Conservation (phyloP, 2,113 vertebrate species). For the Archocentrus centrarchus region DNA sequence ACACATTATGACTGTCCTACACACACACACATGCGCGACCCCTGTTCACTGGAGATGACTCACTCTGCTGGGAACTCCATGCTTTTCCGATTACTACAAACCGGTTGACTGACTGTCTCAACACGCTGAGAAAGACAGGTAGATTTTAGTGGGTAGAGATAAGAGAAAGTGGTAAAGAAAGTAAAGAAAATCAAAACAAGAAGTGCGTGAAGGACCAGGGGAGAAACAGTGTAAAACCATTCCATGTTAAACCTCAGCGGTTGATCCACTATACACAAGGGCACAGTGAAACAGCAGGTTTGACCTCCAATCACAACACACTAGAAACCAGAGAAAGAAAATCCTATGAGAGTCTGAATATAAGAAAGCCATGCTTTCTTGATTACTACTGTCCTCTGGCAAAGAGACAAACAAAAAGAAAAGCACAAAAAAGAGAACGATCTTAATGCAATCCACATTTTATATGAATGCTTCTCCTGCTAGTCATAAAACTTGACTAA, state of each 20-base stretch:
- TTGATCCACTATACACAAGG: neutral
- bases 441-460: slow-evolving; percentile 9
- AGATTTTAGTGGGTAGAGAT: neutral
- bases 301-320: slow-evolving; percentile 30
- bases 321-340: slow-evolving; percentile 20
- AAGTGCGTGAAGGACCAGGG: neutral
- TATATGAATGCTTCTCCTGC: neutral
- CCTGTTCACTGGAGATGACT: slow-evolving; percentile 61
- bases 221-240: neutral
- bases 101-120: slow-evolving; percentile 41
- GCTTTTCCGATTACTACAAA: slow-evolving; percentile 67
- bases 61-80: slow-evolving; percentile 78
- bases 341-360: neutral
- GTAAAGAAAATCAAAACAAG: neutral
- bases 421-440: neutral
- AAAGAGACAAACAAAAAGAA: slow-evolving; percentile 6
- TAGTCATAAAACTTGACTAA: neutral
- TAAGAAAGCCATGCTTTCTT: slow-evolving; percentile 36
- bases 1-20: slow-evolving; percentile 14
- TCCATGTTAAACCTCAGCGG: neutral
- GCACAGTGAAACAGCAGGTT: slow-evolving; percentile 10
- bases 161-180: neutral
- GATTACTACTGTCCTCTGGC: slow-evolving; percentile 55
- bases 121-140: slow-evolving; percentile 18
- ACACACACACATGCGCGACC: slow-evolving; percentile 35